These are phyloP conservation scores for Ormyrus pomaceus DNA, from an alignment of 2,888 invertebrate genomes.

Conservation along the genomic window DNA sequence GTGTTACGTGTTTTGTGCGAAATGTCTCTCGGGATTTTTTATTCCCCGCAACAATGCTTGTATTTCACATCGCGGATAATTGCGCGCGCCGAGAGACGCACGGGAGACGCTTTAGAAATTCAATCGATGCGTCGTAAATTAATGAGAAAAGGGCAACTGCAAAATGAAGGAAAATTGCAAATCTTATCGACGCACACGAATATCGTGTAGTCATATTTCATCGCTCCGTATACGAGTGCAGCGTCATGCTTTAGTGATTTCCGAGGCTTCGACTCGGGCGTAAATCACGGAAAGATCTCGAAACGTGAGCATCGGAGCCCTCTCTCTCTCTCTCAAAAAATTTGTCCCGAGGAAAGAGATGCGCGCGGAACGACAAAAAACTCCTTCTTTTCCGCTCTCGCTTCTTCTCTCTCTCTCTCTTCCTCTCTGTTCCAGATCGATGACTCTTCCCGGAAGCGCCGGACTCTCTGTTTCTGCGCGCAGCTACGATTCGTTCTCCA, in stretches of 20 bases:
- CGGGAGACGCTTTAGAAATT: neutral
- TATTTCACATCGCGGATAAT: neutral
- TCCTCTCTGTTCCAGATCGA: slow-evolving; percentile 50
- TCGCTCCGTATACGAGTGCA: neutral
- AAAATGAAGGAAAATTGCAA: neutral
- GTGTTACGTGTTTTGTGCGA: slow-evolving; percentile 45
- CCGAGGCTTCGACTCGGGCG: neutral
- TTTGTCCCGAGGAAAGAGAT: neutral
- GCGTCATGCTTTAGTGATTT: slow-evolving; percentile 14
- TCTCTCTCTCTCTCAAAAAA: neutral
- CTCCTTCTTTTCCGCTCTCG: slow-evolving; percentile 28
- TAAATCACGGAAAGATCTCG: neutral
- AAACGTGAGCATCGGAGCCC: neutral
- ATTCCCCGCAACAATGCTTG: neutral
- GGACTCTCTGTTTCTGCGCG: slow-evolving; percentile 34
- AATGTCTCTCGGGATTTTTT: slow-evolving; percentile 22
- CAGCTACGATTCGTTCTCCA: slow-evolving; percentile 53
- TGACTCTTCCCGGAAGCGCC: slow-evolving; percentile 58
- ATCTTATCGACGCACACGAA: neutral
- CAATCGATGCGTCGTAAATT: neutral
- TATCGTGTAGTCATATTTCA: slow-evolving; percentile 7
- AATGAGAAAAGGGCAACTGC: no score
- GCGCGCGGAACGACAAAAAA: neutral
- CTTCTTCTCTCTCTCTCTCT: slow-evolving; percentile 18
- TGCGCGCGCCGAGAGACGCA: neutral